A percentile compares a stretch with the other conserved stretches of the same genome.
Conservation (phyloP, 1,140 invertebrate genomes). For the Dreissena rostriformis region DNA sequence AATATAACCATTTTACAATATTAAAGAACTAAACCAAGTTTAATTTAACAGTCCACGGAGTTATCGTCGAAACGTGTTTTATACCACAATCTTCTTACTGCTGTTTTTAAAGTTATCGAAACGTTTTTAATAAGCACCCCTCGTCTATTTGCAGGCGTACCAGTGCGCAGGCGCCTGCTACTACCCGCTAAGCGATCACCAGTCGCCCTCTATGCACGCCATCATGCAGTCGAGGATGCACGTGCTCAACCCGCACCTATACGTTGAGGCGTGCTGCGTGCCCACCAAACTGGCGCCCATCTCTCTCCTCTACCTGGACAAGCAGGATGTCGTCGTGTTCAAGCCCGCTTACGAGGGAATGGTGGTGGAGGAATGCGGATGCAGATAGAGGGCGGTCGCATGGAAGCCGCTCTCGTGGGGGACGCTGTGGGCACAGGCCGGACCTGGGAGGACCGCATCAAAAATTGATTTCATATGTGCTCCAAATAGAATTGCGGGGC, state of each 20-base stretch:
- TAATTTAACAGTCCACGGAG: no score
- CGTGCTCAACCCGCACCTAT: constrained; percentile 90
- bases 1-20: no score
- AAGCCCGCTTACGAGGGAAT: constrained; percentile 86
- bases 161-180: constrained; percentile 97
- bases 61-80: no score
- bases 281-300: constrained; percentile 85
- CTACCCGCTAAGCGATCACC: constrained; percentile 94
- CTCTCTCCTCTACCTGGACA: constrained; percentile 86
- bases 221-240: constrained; percentile 98
- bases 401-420: no score
- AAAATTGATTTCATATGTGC: no score
- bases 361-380: constrained; percentile 86
- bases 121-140: not conserved
- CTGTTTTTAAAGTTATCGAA: no score
- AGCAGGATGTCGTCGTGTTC: constrained; percentile 84
- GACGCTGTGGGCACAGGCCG: no score
- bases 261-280: constrained; percentile 86
- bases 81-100: no score
- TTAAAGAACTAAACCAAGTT: no score
- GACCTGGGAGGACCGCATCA: no score
- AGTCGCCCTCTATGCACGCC: constrained; percentile 99
- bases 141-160: constrained; percentile 85
- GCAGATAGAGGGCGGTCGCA: constrained; percentile 80
- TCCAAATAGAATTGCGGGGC: no score